A percentile compares a stretch with the other conserved stretches of the same genome.
Conservation (phyloP, 2,113 vertebrate species). For the Heterotilapia buettikoferi region DNA sequence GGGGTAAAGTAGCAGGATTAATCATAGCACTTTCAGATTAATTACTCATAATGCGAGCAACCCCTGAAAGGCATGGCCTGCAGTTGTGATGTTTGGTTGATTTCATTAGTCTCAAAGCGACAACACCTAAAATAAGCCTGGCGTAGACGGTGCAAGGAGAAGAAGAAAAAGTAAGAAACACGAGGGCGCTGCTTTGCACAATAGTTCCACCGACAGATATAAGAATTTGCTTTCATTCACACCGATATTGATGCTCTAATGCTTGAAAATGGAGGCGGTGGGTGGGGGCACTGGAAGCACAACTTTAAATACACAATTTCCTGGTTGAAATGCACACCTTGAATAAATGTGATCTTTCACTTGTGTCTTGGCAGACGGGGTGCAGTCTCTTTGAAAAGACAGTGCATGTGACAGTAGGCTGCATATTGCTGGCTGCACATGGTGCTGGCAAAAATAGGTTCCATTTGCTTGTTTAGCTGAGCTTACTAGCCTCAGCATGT, state of each 20-base stretch:
- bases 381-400: conserved; percentile 5
- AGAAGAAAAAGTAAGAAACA: background rate
- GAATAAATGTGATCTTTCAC: conserved; percentile 2
- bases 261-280: background rate
- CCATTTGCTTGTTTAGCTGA: conserved; percentile 53
- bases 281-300: background rate
- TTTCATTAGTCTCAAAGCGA: conserved; percentile 75
- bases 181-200: background rate
- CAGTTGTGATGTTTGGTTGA: conserved; percentile 74
- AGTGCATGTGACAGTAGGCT: conserved; percentile 34
- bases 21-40: conserved; percentile 79
- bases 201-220: background rate
- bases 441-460: conserved; percentile 49
- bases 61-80: conserved; percentile 73
- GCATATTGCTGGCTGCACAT: conserved; percentile 41
- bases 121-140: conserved; percentile 72
- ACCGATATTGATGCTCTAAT: background rate
- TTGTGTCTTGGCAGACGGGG: background rate
- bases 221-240: background rate
- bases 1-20: conserved; percentile 73
- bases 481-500: conserved; percentile 32
- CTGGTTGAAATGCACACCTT: background rate
- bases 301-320: background rate
- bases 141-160: conserved; percentile 10
- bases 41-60: conserved; percentile 78